phyloP scores from a whole-genome alignment of 1,140 invertebrate genomes.

The Rhopalosiphum maidis region DNA sequence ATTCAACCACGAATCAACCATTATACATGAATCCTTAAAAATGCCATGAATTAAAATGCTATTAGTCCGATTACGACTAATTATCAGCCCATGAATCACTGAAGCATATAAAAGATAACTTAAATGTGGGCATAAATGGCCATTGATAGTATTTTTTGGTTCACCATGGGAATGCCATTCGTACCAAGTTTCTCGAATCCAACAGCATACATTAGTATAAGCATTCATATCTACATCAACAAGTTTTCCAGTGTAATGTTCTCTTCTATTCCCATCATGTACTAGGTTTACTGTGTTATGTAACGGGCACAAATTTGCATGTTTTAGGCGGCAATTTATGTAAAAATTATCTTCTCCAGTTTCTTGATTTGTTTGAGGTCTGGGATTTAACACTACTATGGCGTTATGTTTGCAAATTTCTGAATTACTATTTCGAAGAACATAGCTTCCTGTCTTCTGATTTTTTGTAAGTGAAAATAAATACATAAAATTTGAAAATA shows the following conservation, averaged over 20 bases:
- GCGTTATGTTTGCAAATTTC: background rate
- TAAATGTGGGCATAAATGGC: background rate
- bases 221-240: background rate
- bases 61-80: background rate
- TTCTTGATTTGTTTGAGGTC: background rate
- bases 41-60: conserved; percentile 4
- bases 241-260: background rate
- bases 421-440: background rate
- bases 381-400: background rate
- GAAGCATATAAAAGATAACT: background rate
- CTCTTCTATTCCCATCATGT: background rate
- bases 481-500: background rate
- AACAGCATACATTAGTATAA: background rate
- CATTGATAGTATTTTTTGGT: background rate
- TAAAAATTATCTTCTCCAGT: background rate
- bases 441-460: background rate
- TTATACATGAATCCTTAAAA: background rate
- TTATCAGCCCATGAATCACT: background rate
- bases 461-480: background rate
- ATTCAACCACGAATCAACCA: background rate
- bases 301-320: background rate
- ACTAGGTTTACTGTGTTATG: background rate
- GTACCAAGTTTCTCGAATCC: conserved; percentile 15
- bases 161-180: background rate
- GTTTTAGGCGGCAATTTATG: background rate